phyloP scores from a whole-genome alignment of 2,797 vertebrate genomes.

The Poeciliopsis paucimaculata region DNA sequence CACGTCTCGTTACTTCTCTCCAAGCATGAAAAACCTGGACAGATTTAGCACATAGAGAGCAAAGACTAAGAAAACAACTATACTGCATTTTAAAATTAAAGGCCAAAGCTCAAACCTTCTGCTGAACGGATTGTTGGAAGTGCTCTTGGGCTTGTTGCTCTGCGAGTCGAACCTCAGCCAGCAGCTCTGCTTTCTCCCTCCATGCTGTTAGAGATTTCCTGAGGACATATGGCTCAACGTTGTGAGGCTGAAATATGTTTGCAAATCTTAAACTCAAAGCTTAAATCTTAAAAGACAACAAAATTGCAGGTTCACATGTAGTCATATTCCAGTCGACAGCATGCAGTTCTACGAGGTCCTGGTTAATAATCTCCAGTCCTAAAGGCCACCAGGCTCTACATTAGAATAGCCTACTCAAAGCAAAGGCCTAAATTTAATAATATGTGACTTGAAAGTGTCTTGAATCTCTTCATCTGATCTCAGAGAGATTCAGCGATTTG shows the following conservation, averaged over 20 bases:
- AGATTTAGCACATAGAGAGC: conserved; percentile 11
- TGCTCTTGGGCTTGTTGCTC: conserved; percentile 73
- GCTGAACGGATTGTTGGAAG: conserved; percentile 69
- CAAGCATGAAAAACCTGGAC: conserved; percentile 80
- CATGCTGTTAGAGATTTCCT: conserved; percentile 80
- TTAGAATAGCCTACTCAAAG: background rate
- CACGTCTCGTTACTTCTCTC: conserved; percentile 67
- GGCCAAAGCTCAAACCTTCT: conserved; percentile 78
- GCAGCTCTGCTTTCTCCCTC: conserved; percentile 76
- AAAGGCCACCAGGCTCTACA: background rate
- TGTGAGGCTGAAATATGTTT: conserved; percentile 2
- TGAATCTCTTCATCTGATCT: background rate
- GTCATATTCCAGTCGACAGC: background rate
- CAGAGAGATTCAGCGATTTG: background rate
- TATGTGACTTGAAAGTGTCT: background rate
- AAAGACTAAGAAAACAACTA: background rate
- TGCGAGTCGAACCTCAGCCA: conserved; percentile 51
- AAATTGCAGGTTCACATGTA: background rate
- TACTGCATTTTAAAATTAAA: background rate
- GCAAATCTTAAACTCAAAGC: background rate
- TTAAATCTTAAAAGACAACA: background rate
- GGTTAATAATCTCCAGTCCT: background rate
- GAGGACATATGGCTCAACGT: conserved; percentile 9
- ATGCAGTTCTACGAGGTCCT: background rate
- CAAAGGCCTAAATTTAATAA: background rate